Evolutionary conservation across 1,140 invertebrate genomes (phyloP), one percentile per base, ranked within the genome.

Genomic region (Zaprionus inermis): DNA sequence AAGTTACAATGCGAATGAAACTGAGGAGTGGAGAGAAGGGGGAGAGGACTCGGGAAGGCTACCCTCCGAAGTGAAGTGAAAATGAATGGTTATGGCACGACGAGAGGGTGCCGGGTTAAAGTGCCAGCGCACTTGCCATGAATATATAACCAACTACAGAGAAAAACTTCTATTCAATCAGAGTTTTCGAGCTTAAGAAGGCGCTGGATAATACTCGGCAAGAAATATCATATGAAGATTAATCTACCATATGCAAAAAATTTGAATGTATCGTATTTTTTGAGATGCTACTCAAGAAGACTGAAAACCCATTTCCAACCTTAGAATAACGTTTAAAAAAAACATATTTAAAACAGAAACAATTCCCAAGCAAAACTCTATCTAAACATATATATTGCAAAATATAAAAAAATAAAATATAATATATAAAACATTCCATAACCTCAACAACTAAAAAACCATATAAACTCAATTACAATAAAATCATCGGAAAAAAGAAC

Each of bases 1-100:
- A 88, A 89, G 84, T 88, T 88, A 78, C 59, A 76, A 51, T 74
- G 18, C 28, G 55, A 16, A 16, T 34, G 20, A 1, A 36, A 34
- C 46, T 52, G 11, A 9, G 16, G 7, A 9, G 1, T 2, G 16
- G 18, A 49, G 18, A 20, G n/a, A n/a, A n/a, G 44, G 1, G 44
- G 11, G 10, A 10, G 18, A 9, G 44, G 9, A 12, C 7, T 20
- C 9, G 18, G 10, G 18, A 7, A 14, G 24, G 22, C 5, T 10
- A 14, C 11, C 58, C 28, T 20, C 55, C 20, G 22, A 57, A 73
- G 71, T 73, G 65, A 69, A 73, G 65, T 73, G 71, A 73, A 73
- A 73, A 73, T 73, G 32, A 69, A 73, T 73, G 71, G 56, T 56
- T 61, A 61, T 32, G 56, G 56, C 18, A 28, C n/a, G 12, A 12